Conservation (phyloP, 2,797 vertebrate genomes). For the Tarsius wallacei region DNA sequence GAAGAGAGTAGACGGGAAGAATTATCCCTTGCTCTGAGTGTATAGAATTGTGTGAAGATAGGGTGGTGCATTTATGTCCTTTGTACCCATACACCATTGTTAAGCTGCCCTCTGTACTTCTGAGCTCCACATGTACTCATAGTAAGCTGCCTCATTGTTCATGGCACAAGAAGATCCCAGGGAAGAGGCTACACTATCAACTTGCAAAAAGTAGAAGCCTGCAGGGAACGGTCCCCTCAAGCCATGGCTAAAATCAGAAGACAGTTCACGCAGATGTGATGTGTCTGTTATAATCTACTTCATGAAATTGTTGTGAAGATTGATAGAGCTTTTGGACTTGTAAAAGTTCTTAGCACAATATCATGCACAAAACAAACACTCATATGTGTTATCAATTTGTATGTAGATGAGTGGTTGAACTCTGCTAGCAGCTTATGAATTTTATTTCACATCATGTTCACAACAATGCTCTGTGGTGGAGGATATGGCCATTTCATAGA, state of each 20-base stretch:
- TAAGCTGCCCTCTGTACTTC: background rate
- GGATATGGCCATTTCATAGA: background rate
- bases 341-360: background rate
- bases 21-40: background rate
- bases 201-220: background rate
- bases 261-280: background rate
- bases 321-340: background rate
- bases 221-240: background rate
- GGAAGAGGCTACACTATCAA: background rate
- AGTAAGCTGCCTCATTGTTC: background rate
- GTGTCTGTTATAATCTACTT: background rate
- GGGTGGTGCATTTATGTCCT: background rate
- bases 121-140: background rate
- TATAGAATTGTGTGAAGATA: background rate
- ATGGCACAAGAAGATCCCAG: background rate
- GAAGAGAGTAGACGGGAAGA: background rate
- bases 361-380: background rate
- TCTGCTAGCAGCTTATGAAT: background rate
- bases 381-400: background rate
- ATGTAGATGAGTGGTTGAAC: background rate
- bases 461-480: background rate
- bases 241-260: background rate
- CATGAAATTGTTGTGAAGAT: background rate
- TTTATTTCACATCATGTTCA: background rate
- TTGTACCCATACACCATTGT: background rate